Evolutionary conservation across 2,113 vertebrate genomes (phyloP), one percentile per base, ranked within the genome.

Genomic region (Upupa epops): DNA sequence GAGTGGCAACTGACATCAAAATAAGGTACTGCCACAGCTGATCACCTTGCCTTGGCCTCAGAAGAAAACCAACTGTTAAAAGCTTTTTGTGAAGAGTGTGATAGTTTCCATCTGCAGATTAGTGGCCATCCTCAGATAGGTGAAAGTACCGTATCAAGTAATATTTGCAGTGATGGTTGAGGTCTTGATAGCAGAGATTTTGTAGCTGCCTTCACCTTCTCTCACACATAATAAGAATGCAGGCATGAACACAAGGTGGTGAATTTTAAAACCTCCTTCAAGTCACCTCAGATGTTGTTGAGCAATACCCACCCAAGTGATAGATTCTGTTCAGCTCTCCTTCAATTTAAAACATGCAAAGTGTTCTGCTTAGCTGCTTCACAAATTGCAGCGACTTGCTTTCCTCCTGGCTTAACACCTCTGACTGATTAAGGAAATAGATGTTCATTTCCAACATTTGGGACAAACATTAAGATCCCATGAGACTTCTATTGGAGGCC

Each of bases 351-450:
- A 91, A 13, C 25, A 64, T 5, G 78, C 55, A 54, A 1, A 25
- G 21, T 11, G 24, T 73, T 83, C 79, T 88, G 40, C 73, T 89
- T 63, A 81, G 36, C 54, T 73, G 34, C 28, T 40, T 75, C 13
- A 24, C 29, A 81, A 8, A 32, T 74, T 86, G 45, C 31, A 78
- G 48, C 14, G 49, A 54, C 66, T 71, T 86, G 72, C 37, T 65
- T 83, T 90, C 65, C 54, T 72, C 49, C 10, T 31, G 25, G 31
- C 36, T n/a, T n/a, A 86, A 58, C n/a, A 49, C 17, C 13, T 83
- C 63, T 46, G 49, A 36, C 11, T 71, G 61, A 86, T 84, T 91
- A 86, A 86, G 61, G 61, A 91, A 94, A 91, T 37, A 56, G 49
- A 60, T 88, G 56, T 56, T 88, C 19, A 32, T 32, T 81, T 77